A percentile compares a stretch with the other conserved stretches of the same genome.
phyloP scores from a whole-genome alignment of 2,113 vertebrate species.

The Elephantulus edwardii region DNA sequence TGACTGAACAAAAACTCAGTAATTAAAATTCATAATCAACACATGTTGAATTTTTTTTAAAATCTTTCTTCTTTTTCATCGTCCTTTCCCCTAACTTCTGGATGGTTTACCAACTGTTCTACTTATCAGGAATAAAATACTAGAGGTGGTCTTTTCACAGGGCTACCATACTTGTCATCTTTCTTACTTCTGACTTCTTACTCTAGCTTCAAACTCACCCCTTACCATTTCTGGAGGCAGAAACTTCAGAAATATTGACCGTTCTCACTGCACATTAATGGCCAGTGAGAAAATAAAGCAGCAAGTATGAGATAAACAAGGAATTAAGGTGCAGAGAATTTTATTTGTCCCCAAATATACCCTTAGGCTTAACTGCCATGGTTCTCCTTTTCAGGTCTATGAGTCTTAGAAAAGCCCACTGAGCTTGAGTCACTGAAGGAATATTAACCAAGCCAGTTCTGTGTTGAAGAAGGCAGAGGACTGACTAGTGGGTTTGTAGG shows the following conservation, averaged over 20 bases:
- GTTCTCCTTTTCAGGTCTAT: neutral
- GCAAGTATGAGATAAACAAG: neutral
- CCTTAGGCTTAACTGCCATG: neutral
- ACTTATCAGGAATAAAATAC: slow-evolving; percentile 51
- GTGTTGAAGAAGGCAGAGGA: neutral
- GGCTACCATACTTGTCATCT: neutral
- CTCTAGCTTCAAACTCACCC: neutral
- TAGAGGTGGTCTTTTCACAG: neutral
- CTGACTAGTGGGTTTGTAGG: neutral
- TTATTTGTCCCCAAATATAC: neutral
- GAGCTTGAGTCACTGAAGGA: neutral
- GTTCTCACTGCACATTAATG: neutral
- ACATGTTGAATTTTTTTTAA: slow-evolving; percentile 75
- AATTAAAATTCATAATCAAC: slow-evolving; percentile 81
- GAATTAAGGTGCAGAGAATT: neutral
- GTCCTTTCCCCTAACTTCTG: slow-evolving; percentile 63
- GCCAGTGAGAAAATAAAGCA: neutral
- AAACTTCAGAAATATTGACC: neutral
- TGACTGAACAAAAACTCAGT: slow-evolving; percentile 76
- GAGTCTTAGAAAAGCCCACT: neutral
- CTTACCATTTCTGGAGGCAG: neutral
- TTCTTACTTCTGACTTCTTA: neutral
- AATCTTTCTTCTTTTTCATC: slow-evolving; percentile 65
- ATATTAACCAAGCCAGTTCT: neutral
- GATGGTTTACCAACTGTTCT: slow-evolving; percentile 62